Conservation (phyloP, 2,113 vertebrate genomes). For the Corythornis madagascariensis region DNA sequence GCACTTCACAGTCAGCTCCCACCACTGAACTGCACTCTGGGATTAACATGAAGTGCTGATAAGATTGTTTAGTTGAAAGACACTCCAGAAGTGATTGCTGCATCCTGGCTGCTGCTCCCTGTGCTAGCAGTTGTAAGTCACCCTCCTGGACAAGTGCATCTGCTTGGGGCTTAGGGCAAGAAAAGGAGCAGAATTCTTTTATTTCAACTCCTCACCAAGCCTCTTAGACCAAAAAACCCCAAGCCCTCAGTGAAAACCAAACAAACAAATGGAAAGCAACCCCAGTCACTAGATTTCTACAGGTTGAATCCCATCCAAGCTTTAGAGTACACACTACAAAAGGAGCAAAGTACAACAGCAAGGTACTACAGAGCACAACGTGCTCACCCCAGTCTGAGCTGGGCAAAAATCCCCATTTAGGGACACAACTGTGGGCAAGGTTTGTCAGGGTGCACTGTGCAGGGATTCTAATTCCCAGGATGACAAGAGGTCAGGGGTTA, state of each 20-base stretch:
- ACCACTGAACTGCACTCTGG: no score
- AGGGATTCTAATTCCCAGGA: background rate
- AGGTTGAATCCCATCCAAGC: background rate
- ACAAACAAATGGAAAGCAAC: background rate
- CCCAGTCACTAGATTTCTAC: background rate
- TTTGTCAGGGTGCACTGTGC: accelerated
- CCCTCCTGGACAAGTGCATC: background rate
- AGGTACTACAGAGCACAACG: background rate
- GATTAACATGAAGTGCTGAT: background rate
- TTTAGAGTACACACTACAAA: background rate
- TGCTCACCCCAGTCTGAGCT: accelerated
- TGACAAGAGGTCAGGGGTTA: no score
- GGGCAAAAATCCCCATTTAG: accelerated
- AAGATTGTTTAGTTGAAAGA: background rate
- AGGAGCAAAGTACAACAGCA: background rate
- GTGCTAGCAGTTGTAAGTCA: background rate
- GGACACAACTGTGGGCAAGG: background rate
- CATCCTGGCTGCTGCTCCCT: background rate
- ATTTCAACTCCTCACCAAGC: background rate
- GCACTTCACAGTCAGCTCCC: background rate
- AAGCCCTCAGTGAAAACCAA: background rate
- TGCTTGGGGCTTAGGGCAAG: background rate
- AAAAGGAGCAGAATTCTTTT: background rate
- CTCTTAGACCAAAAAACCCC: background rate
- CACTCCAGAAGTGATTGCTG: background rate